phyloP scores from a whole-genome alignment of 2,888 invertebrate species.

The Cybosia mesomella region DNA sequence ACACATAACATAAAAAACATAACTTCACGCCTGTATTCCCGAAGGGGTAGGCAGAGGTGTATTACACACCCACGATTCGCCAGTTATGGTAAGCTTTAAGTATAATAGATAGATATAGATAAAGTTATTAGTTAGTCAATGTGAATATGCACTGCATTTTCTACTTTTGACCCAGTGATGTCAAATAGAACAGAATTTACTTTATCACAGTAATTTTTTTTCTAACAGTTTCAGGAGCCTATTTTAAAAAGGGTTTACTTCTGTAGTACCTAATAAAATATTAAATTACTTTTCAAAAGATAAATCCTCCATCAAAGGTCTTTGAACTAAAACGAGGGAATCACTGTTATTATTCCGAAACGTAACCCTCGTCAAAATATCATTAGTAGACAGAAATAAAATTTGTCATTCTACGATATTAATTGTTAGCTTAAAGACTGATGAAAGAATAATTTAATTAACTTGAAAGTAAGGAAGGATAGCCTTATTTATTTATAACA shows the following conservation, averaged over 20 bases:
- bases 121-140: too few species aligned
- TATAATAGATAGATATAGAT: too few species aligned
- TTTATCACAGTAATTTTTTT: neutral
- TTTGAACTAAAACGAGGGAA: conserved; percentile 50
- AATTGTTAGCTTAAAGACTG: conserved; percentile 39
- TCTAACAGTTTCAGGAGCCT: neutral
- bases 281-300: neutral
- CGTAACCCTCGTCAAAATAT: conserved; percentile 80
- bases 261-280: neutral
- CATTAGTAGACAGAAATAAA: conserved; percentile 73
- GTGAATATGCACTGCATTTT: too few species aligned
- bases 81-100: too few species aligned
- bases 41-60: too few species aligned
- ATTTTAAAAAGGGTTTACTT: neutral
- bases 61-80: too few species aligned
- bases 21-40: too few species aligned
- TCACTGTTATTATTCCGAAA: conserved; percentile 60
- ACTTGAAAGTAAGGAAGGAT: conserved; percentile 7
- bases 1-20: too few species aligned
- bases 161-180: too few species aligned
- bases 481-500: neutral
- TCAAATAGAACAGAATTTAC: too few species aligned
- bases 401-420: conserved; percentile 72
- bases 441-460: conserved; percentile 49
- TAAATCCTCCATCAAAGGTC: conserved; percentile 14